Base-by-base conservation (phyloP, 2,888 invertebrate genomes). In the Notocelia uddmanniana region DNA sequence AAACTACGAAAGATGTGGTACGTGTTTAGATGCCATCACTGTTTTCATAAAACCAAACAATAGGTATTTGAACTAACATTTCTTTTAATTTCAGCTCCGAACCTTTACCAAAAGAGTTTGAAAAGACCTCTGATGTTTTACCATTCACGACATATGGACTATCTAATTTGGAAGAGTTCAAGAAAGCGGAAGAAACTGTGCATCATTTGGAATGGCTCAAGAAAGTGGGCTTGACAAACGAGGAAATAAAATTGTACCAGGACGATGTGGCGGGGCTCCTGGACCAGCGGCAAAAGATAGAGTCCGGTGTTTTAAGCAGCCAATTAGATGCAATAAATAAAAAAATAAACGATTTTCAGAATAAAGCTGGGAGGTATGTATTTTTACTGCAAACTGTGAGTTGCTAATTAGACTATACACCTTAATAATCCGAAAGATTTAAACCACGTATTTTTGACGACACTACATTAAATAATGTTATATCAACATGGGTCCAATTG, bases 171-270 rank as follows among this genome's bases (percentile, higher is more conserved):
- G 79, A 90, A 77, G 89, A 94, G 74, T 94, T 94, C 77, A 82
- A 87, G 73, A 83, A 88, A 68, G 86, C 85, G 1, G 87, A 93
- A 73, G 82, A 88, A 54, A 85, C 90, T 59, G 78, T 91, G 23
- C 84, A 90, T 54, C 82, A 89, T 77, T 78, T 89, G 52, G 94
- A 94, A 81, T 84, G 85, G 80, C 78, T 95, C 62, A 94, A 91
- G 76, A 90, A 88, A 62, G 88, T 87, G 52, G 95, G 94, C 41
- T 82, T 95, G 6, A 86, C 90, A 5, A 81, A 86, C 62, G 91
- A 94, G 6, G 95, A 95, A 83, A 89, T 95, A 21, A 86, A 92
- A 76, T 75, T 95, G n/a, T 92, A 92, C 63, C 83, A 88, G 54
- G 94, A 94, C 63, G 89, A 90, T 77, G 89, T 94, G 80, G 87